Conservation (phyloP, 2,113 vertebrate species). For the Gopherus flavomarginatus region DNA sequence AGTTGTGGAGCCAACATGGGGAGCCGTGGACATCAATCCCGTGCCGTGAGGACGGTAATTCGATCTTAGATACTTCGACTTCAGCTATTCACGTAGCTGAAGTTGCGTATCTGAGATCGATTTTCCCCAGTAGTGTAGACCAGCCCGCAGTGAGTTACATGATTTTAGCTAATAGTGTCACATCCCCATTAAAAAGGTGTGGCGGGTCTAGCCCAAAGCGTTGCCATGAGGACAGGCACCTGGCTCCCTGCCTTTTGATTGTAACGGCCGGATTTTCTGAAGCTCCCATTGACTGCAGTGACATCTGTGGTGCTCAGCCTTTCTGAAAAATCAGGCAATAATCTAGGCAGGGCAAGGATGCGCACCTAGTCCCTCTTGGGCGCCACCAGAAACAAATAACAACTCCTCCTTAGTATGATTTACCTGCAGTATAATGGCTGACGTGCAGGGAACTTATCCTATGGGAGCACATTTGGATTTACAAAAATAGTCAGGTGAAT, state of each 20-base stretch:
- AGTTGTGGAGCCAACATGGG: too few relatives aligned
- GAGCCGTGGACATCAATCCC: too few relatives aligned
- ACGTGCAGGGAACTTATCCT: not conserved
- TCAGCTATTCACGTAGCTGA: too few relatives aligned
- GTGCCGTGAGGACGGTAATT: too few relatives aligned
- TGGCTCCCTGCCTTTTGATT: not conserved
- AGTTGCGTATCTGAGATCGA: too few relatives aligned
- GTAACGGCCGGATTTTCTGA: accelerated
- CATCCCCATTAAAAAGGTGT: not conserved
- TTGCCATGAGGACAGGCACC: accelerated
- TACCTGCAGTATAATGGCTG: not conserved
- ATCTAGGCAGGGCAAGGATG: not conserved
- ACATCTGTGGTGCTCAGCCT: accelerated
- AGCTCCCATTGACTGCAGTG: not conserved
- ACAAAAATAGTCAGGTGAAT: not conserved
- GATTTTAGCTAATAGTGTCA: not conserved
- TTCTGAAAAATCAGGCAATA: not conserved
- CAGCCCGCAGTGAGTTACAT: accelerated
- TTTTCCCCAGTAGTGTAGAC: too few relatives aligned
- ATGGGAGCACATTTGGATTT: not conserved
- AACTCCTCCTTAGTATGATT: not conserved
- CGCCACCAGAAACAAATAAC: not conserved
- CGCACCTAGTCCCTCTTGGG: not conserved
- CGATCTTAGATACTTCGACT: too few relatives aligned
- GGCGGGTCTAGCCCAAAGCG: not conserved